phyloP scores from a whole-genome alignment of 2,888 invertebrate species.

The Diadegma fenestrale region DNA sequence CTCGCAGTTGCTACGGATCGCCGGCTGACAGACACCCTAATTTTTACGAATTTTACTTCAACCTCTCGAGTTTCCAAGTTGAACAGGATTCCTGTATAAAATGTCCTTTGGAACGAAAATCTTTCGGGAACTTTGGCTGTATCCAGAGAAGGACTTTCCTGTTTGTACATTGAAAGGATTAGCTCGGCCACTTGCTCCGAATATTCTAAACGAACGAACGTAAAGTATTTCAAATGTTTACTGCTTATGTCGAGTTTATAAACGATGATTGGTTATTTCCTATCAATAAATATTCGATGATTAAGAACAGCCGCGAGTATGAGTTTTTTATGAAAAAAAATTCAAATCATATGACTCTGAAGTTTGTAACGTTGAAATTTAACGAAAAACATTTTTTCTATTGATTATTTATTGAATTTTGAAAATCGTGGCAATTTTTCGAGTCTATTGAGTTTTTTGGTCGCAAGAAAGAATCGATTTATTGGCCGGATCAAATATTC shows the following conservation, averaged over 20 bases:
- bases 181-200: neutral
- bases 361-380: no score
- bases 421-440: no score
- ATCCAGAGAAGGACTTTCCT: neutral
- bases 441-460: no score
- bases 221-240: neutral
- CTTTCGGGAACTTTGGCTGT: neutral
- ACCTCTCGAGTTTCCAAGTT: neutral
- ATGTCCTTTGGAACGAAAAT: neutral
- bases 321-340: no score
- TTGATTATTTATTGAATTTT: no score
- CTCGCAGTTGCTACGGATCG: neutral
- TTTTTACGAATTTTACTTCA: constrained; percentile 6
- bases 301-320: no score
- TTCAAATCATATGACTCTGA: no score
- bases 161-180: neutral
- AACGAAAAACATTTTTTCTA: no score
- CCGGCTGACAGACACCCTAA: neutral
- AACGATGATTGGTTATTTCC: neutral
- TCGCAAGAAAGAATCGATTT: no score
- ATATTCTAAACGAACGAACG: neutral
- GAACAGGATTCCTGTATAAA: neutral
- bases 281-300: neutral
- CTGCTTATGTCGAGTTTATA: neutral
- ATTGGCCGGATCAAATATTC: no score